Evolutionary conservation across 2,888 invertebrate genomes (phyloP).

Genomic region (Cheilosia pagana): DNA sequence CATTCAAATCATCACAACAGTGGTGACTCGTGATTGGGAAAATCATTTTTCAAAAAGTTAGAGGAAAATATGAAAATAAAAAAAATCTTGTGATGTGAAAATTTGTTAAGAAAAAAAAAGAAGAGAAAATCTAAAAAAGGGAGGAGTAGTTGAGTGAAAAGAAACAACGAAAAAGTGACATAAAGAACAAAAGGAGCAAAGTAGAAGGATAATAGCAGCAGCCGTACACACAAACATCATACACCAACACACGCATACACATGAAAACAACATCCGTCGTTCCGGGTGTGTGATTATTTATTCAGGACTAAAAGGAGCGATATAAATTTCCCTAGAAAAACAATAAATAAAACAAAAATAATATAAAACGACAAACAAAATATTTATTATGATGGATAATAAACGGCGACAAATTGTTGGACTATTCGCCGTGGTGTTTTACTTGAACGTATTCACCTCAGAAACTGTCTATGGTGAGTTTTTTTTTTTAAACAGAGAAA

Average conservation of each 20-base stretch:
- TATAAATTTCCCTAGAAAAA: conserved; percentile 53
- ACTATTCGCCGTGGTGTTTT: conserved; percentile 71
- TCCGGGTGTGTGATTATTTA: conserved; percentile 64
- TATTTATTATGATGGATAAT: conserved; percentile 66
- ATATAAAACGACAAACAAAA: conserved; percentile 39
- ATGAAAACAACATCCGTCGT: conserved; percentile 13
- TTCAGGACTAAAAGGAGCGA: conserved; percentile 64
- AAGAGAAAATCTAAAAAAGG: conserved; percentile 50
- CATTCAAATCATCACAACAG: neutral
- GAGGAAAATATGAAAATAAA: neutral
- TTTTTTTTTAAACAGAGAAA: conserved; percentile 10
- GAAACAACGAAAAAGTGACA: conserved; percentile 68
- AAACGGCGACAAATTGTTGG: conserved; percentile 70
- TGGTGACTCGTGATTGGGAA: conserved; percentile 24
- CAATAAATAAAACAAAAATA: conserved; percentile 47
- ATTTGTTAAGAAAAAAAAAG: conserved; percentile 20
- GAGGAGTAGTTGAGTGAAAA: conserved; percentile 67
- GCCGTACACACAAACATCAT: conserved; percentile 25
- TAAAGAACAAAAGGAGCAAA: conserved; percentile 72
- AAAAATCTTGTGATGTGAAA: conserved; percentile 48
- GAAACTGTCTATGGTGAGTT: conserved; percentile 68
- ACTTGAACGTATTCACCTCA: conserved; percentile 71
- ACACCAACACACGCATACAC: conserved; percentile 28
- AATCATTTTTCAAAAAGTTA: conserved; percentile 11
- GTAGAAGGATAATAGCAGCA: conserved; percentile 64